Percentiles rank a stretch among this genome's conserved stretches.
Evolutionary conservation across 2,113 vertebrate species (phyloP).

Genomic region (Athene noctua): DNA sequence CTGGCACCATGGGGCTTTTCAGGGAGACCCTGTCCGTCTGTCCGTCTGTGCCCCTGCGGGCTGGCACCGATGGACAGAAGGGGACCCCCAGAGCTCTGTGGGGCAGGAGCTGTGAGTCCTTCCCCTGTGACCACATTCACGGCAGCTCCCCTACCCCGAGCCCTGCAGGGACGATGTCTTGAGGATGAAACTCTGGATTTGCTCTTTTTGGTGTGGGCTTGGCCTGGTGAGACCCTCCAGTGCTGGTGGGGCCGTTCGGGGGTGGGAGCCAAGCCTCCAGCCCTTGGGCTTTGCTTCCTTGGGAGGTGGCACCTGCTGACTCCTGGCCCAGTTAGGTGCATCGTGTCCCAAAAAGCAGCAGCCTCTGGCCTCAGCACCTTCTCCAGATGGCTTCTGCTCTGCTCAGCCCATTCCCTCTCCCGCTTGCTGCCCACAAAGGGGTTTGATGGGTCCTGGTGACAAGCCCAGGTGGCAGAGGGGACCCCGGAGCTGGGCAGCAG

Average conservation of each 20-base stretch:
- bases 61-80: not conserved
- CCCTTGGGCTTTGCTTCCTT: not conserved
- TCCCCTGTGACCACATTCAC: fast-evolving
- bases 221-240: fast-evolving
- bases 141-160: fast-evolving
- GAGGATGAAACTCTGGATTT: not conserved
- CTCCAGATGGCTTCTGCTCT: not conserved
- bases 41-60: fast-evolving
- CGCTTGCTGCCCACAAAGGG: fast-evolving
- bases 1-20: fast-evolving
- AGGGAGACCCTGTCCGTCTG: fast-evolving
- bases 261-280: not conserved
- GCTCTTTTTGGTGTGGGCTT: not conserved
- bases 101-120: not conserved
- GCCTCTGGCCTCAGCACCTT: not conserved
- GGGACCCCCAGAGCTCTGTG: not conserved
- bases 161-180: fast-evolving
- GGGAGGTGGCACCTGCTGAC: fast-evolving
- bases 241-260: fast-evolving
- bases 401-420: not conserved
- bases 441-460: fast-evolving
- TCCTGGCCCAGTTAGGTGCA: not conserved
- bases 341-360: fast-evolving
- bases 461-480: not conserved
- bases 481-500: not conserved